These are phyloP conservation scores for Hyposoter didymator DNA, from an alignment of 2,888 invertebrate species.

Conservation along the genomic window DNA sequence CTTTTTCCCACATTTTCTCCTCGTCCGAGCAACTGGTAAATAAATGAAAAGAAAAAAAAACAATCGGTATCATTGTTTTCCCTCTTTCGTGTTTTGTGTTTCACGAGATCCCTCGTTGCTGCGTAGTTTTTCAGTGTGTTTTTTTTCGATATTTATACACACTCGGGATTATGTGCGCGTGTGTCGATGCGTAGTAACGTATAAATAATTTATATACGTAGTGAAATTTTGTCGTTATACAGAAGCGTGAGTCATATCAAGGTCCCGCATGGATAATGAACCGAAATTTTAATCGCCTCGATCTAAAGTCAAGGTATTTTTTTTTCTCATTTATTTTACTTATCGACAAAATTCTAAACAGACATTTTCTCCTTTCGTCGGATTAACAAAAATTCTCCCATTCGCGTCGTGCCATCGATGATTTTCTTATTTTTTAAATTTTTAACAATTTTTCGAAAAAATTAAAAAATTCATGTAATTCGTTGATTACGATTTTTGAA, in stretches of 20 bases:
- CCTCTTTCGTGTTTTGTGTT: constrained; percentile 24
- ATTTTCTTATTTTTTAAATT: no score
- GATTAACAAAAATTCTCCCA: background rate
- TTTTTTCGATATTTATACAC: background rate
- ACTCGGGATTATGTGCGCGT: background rate
- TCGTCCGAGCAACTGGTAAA: background rate
- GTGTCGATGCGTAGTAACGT: background rate
- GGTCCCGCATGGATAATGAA: constrained; percentile 19
- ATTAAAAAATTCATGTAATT: no score
- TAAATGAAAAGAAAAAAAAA: background rate
- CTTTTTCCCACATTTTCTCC: background rate
- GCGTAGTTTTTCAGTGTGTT: constrained; percentile 19
- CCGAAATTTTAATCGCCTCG: constrained; percentile 7
- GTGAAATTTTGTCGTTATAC: constrained; percentile 35
- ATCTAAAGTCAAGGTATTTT: background rate
- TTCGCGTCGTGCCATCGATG: no score
- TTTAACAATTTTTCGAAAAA: no score
- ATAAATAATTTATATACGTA: background rate
- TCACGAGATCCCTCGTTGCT: constrained; percentile 26
- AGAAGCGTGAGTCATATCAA: constrained; percentile 23
- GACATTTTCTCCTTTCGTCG: background rate
- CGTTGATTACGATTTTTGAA: no score
- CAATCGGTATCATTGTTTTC: constrained; percentile 13
- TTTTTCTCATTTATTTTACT: background rate
- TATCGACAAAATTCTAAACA: background rate